phyloP scores from a whole-genome alignment of 2,888 invertebrate genomes.

The Torymus aiolomorphi region DNA sequence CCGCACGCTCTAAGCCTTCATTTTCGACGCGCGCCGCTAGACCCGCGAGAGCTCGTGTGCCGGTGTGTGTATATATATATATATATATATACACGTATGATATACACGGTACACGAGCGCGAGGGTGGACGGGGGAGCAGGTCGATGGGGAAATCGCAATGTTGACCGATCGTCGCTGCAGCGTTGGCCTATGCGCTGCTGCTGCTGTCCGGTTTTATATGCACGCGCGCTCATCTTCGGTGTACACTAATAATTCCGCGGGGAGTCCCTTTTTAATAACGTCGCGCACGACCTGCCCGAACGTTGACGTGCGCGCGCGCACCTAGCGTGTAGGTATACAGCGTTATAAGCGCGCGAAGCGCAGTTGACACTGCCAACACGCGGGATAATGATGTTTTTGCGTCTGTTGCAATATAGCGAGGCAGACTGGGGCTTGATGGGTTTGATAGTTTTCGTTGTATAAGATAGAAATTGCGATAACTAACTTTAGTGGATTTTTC shows the following conservation, averaged over 20 bases:
- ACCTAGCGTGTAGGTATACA: no score
- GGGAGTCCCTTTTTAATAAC: slow-evolving; percentile 50
- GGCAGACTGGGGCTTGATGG: no score
- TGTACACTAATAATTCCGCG: slow-evolving; percentile 53
- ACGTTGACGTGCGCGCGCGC: no score
- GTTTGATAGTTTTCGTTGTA: no score
- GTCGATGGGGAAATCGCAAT: slow-evolving; percentile 50
- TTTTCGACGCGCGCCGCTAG: slow-evolving; percentile 58
- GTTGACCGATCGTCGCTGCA: slow-evolving; percentile 45
- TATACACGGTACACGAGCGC: slow-evolving; percentile 27
- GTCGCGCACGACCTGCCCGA: neutral
- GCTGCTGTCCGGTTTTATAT: slow-evolving; percentile 44
- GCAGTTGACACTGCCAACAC: slow-evolving; percentile 19
- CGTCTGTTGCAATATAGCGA: no score
- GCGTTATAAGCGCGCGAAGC: no score
- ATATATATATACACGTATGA: slow-evolving; percentile 2
- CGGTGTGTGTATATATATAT: neutral
- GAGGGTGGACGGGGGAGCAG: slow-evolving; percentile 42
- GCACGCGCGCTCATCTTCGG: slow-evolving; percentile 50
- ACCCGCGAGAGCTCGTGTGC: neutral
- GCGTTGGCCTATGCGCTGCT: neutral
- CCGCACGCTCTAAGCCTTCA: slow-evolving; percentile 65
- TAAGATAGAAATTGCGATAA: no score
- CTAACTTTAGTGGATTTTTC: no score
- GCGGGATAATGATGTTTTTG: slow-evolving; percentile 28